Conservation (phyloP, 2,888 invertebrate genomes). For the Criorhina ranunculi region DNA sequence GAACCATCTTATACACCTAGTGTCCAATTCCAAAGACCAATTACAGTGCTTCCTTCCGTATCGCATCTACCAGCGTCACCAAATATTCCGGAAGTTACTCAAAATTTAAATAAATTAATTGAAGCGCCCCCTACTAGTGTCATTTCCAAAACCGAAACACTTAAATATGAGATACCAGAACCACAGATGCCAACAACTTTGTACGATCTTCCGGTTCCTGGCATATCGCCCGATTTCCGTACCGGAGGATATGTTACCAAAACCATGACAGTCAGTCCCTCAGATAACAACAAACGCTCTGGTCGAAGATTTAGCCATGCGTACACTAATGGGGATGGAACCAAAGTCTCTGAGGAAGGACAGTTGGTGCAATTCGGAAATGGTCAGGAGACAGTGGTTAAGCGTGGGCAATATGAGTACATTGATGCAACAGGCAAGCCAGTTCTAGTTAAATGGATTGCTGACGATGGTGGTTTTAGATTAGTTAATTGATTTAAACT, state of each 20-base stretch:
- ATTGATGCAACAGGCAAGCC: constrained; percentile 45
- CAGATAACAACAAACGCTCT: not conserved
- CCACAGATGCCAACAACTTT: constrained; percentile 44
- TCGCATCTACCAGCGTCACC: not conserved
- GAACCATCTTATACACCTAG: constrained; percentile 2
- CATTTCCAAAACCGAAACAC: not conserved
- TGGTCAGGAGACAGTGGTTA: constrained; percentile 51
- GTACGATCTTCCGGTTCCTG: constrained; percentile 58
- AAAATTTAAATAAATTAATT: constrained; percentile 15
- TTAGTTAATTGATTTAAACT: constrained; percentile 23
- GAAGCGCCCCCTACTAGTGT: constrained; percentile 3
- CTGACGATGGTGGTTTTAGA: constrained; percentile 53
- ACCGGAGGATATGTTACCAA: constrained; percentile 61
- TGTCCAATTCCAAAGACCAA: constrained; percentile 37
- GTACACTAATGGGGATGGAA: constrained; percentile 49
- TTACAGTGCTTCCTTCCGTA: constrained; percentile 49
- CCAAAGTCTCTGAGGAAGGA: constrained; percentile 52
- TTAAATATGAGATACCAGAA: constrained; percentile 40
- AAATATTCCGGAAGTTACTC: not conserved
- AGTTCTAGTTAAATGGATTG: constrained; percentile 61
- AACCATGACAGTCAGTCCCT: not conserved
- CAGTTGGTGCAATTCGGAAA: constrained; percentile 30
- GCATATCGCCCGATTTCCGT: constrained; percentile 48
- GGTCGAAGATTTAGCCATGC: constrained; percentile 42
- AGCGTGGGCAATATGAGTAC: constrained; percentile 54